Evolutionary conservation across 2,113 vertebrate genomes (phyloP), one percentile per base, ranked within the genome.

Genomic region (Malaclemys terrapin): DNA sequence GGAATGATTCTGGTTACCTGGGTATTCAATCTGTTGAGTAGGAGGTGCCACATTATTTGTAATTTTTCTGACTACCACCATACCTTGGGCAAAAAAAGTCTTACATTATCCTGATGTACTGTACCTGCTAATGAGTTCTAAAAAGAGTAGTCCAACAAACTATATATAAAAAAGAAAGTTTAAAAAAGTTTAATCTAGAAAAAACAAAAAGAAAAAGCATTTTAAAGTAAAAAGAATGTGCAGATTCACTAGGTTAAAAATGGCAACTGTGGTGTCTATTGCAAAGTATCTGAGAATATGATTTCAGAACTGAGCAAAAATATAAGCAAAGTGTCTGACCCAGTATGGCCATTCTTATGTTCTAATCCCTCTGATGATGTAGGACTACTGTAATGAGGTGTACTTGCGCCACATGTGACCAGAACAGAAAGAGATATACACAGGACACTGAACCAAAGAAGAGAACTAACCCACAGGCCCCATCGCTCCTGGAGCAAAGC

Each of bases 361-460:
- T 65, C 62, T 69, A n/a, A 69, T 69, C 35, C 59, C 59, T 65
- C 59, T 35, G 31, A 16, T 35, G 59, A 31, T 65, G 14, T 65
- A 35, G 35, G 65, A 69, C 17, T 69, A 31, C 8, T 38, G 35
- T 72, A 72, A 72, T 8, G n/a, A 9, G 19, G n/a, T 72, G 19
- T 38, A 38, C 59, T 31, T 20, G 5, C 8, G 3, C 65, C 19
- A 19, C 65, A 72, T n/a, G 65, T 17, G 62, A 69, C 29, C 65
- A 1, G 8, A 45, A 62, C 80, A 85, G 45, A 57, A 1, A 1
- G 0, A 19, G n/a, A 31, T 29, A 85, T 62, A 65, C 11, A 5
- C 65, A 5, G 69, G 12, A 4, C 1, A 7, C 47, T 25, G 16
- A 76, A 76, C 14, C 2, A 45, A 84, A 27, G n/a, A 24, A 22